Percentiles rank a stretch among this genome's conserved stretches.
Evolutionary conservation across 2,113 vertebrate species (phyloP).

Genomic region (Hystrix cristata): DNA sequence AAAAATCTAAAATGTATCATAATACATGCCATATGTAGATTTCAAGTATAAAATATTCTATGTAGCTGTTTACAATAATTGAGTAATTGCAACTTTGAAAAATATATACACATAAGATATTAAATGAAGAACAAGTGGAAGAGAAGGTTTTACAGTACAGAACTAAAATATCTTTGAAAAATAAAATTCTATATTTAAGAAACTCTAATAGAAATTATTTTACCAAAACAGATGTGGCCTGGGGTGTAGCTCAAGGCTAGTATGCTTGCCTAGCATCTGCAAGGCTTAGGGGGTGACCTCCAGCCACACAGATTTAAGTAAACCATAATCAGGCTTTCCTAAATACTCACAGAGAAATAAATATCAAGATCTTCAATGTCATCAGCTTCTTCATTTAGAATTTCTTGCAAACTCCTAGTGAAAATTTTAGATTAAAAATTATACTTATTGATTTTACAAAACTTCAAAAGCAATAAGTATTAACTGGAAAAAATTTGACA

Average conservation of each 20-base stretch:
- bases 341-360: slow-evolving; percentile 87
- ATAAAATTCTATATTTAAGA: slow-evolving; percentile 2
- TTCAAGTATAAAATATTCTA: not conserved
- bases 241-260: not conserved
- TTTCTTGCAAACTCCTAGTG: slow-evolving; percentile 85
- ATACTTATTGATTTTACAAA: not conserved
- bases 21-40: not conserved
- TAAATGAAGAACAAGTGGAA: not conserved
- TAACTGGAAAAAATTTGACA: not conserved
- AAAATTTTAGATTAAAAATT: slow-evolving; percentile 63
- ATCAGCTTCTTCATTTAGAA: slow-evolving; percentile 85
- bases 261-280: not conserved
- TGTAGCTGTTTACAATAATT: slow-evolving; percentile 30
- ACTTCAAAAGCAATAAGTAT: slow-evolving; percentile 38
- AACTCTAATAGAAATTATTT: slow-evolving; percentile 36
- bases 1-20: not conserved
- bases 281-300: not conserved
- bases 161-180: slow-evolving; percentile 45
- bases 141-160: not conserved
- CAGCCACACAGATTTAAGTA: not conserved
- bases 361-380: slow-evolving; percentile 66
- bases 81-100: not conserved
- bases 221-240: not conserved
- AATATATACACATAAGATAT: not conserved
- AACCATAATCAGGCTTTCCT: slow-evolving; percentile 16